These are phyloP conservation scores for Macrotus californicus DNA, from an alignment of 2,113 vertebrate genomes.

Conservation along the genomic window DNA sequence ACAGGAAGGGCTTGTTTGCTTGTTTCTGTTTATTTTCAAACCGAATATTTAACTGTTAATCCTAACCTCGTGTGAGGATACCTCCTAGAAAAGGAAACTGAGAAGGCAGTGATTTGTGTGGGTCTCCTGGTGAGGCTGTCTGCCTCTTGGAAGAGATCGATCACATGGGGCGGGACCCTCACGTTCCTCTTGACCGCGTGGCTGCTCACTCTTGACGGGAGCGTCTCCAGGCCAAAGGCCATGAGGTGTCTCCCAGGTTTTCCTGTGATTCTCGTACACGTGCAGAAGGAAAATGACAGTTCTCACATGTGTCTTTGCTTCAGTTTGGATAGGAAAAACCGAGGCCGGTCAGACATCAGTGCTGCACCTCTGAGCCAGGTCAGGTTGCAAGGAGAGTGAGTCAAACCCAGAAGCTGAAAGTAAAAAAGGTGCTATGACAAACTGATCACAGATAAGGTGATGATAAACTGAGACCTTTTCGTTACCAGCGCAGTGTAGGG, in stretches of 20 bases:
- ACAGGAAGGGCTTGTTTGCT: conserved; percentile 2
- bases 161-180: not conserved
- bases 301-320: not conserved
- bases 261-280: not conserved
- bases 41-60: not conserved
- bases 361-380: not conserved
- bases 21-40: conserved; percentile 28
- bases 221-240: not conserved
- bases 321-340: not conserved
- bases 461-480: not conserved
- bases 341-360: not conserved
- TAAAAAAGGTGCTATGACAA: not conserved
- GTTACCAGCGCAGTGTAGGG: not conserved
- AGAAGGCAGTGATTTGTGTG: not conserved
- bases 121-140: not conserved
- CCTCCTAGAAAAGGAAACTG: not conserved
- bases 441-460: conserved; percentile 24
- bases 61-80: not conserved
- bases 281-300: not conserved
- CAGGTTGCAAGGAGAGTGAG: not conserved
- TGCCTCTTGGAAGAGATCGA: not conserved
- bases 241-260: not conserved
- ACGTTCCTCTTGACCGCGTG: not conserved
- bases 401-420: conserved; percentile 47
- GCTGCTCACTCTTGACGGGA: not conserved